Percentiles rank a stretch among this genome's conserved stretches.
These are phyloP conservation scores for Sminthurides bifidus DNA, from an alignment of 1,140 invertebrate genomes.

Conservation along the genomic window DNA sequence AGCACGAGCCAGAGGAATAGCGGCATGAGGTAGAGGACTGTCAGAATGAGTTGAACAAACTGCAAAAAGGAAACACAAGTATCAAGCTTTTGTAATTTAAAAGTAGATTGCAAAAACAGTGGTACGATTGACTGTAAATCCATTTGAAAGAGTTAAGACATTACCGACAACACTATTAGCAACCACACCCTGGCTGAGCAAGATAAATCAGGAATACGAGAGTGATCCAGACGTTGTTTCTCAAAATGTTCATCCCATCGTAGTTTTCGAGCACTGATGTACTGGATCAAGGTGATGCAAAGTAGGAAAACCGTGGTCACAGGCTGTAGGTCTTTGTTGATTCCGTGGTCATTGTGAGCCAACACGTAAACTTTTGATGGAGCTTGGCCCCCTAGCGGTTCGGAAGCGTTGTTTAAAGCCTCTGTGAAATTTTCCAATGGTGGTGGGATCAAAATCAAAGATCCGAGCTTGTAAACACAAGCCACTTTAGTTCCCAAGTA, in stretches of 20 bases:
- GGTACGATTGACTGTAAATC: neutral
- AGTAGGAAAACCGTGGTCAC: neutral
- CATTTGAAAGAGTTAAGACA: neutral
- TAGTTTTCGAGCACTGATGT: neutral
- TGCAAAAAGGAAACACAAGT: neutral
- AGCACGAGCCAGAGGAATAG: neutral
- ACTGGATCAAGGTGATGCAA: neutral
- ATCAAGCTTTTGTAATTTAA: too few species aligned
- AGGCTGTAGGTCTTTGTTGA: neutral
- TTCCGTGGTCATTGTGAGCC: neutral
- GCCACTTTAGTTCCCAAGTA: neutral
- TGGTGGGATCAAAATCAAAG: too few species aligned
- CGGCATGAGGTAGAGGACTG: neutral
- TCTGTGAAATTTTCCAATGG: too few species aligned
- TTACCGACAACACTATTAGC: neutral
- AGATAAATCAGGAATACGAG: neutral
- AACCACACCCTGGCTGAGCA: neutral
- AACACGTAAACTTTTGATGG: too few species aligned
- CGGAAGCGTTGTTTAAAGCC: too few species aligned
- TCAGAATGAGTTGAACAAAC: neutral
- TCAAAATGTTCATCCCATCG: neutral
- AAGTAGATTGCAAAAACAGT: neutral
- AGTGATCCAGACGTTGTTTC: neutral
- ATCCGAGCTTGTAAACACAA: neutral
- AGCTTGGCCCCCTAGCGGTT: too few species aligned